Evolutionary conservation across 2,888 invertebrate species (phyloP).

Genomic region (Sycophila texana): DNA sequence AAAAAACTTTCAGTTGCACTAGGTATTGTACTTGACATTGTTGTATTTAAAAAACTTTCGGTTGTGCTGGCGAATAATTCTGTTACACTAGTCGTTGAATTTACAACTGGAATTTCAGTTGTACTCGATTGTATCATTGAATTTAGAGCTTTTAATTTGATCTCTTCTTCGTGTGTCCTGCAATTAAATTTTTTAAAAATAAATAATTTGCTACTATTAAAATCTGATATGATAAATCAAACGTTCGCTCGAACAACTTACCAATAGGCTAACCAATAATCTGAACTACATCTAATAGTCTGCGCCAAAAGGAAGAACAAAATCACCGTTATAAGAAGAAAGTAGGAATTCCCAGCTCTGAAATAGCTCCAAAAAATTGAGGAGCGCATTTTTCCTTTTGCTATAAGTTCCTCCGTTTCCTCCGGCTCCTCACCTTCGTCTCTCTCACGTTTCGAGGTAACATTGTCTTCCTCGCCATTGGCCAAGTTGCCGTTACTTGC

Average conservation of each 20-base stretch:
- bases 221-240: background rate
- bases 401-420: constrained; percentile 82
- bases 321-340: constrained; percentile 77
- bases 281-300: constrained; percentile 82
- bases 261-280: constrained; percentile 89
- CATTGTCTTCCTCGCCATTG: constrained; percentile 10
- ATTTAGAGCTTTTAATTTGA: background rate
- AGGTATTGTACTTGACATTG: background rate
- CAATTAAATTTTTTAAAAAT: background rate
- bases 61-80: background rate
- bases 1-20: constrained; percentile 2
- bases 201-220: background rate
- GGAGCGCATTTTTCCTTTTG: constrained; percentile 80
- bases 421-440: constrained; percentile 16
- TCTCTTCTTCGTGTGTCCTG: constrained; percentile 41
- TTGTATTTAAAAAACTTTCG: background rate
- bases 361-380: constrained; percentile 84
- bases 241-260: constrained; percentile 71
- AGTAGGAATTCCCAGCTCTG: constrained; percentile 81
- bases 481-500: background rate
- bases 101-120: background rate
- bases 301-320: constrained; percentile 82
- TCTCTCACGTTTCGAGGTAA: background rate
- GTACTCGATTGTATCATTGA: background rate
- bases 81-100: background rate